Conservation (phyloP, 2,888 invertebrate species). For the Cataglyphis rosenhaueri region DNA sequence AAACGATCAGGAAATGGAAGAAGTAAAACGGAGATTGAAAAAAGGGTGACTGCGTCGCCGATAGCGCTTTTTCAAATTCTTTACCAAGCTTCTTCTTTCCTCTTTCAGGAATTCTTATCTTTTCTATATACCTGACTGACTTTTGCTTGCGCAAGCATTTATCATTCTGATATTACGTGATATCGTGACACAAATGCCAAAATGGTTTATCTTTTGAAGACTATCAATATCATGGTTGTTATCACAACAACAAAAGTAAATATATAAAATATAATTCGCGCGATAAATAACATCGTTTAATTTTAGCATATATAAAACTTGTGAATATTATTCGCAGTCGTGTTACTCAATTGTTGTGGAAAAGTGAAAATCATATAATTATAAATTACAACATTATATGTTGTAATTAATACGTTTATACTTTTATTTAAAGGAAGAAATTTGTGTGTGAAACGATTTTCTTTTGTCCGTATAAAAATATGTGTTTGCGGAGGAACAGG, state of each 20-base stretch:
- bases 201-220: conserved; percentile 16
- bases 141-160: conserved; percentile 22
- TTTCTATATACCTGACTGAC: conserved; percentile 38
- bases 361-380: background rate
- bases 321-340: background rate
- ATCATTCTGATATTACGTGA: conserved; percentile 23
- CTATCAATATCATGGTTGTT: background rate
- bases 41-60: conserved; percentile 41
- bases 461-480: background rate
- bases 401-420: background rate
- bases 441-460: background rate
- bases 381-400: background rate
- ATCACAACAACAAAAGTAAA: background rate
- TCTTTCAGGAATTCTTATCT: conserved; percentile 45
- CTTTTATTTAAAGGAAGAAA: background rate
- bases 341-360: background rate
- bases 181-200: conserved; percentile 30
- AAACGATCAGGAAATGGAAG: conserved; percentile 55
- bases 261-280: background rate
- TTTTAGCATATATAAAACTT: background rate
- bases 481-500: background rate
- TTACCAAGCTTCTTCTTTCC: conserved; percentile 12
- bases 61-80: conserved; percentile 45
- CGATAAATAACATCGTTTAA: background rate
- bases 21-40: conserved; percentile 63